Conservation (phyloP, 2,888 invertebrate genomes). For the Acrobasis consociella region DNA sequence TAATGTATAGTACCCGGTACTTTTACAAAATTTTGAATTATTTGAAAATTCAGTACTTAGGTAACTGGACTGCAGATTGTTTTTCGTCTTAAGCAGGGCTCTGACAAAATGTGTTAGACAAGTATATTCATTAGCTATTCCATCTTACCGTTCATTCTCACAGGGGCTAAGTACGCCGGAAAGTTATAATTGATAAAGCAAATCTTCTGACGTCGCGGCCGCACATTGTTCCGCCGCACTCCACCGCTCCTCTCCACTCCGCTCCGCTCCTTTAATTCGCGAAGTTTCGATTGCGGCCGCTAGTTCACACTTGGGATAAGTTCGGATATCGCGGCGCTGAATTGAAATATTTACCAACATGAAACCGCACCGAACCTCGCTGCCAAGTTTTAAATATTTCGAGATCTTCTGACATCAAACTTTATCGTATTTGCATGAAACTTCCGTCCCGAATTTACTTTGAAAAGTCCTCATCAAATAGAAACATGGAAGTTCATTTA, state of each 20-base stretch:
- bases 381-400: constrained; percentile 47
- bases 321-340: constrained; percentile 25
- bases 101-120: too few relatives aligned
- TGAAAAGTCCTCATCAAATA: constrained; percentile 57
- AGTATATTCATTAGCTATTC: neutral
- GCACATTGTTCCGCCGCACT: constrained; percentile 21
- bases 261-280: constrained; percentile 10
- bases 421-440: constrained; percentile 57
- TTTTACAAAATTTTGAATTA: too few relatives aligned
- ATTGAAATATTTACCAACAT: constrained; percentile 40
- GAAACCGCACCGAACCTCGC: constrained; percentile 37
- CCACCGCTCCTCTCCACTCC: constrained; percentile 8
- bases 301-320: constrained; percentile 16
- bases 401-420: constrained; percentile 48
- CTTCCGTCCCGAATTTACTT: constrained; percentile 56
- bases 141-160: neutral
- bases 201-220: neutral
- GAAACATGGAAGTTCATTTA: constrained; percentile 60
- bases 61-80: too few relatives aligned
- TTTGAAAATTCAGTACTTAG: too few relatives aligned
- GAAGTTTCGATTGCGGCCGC: constrained; percentile 19
- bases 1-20: too few relatives aligned
- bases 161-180: neutral
- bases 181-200: constrained; percentile 16
- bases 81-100: too few relatives aligned